Conservation (phyloP, 2,797 vertebrate genomes). For the Gouania willdenowi region DNA sequence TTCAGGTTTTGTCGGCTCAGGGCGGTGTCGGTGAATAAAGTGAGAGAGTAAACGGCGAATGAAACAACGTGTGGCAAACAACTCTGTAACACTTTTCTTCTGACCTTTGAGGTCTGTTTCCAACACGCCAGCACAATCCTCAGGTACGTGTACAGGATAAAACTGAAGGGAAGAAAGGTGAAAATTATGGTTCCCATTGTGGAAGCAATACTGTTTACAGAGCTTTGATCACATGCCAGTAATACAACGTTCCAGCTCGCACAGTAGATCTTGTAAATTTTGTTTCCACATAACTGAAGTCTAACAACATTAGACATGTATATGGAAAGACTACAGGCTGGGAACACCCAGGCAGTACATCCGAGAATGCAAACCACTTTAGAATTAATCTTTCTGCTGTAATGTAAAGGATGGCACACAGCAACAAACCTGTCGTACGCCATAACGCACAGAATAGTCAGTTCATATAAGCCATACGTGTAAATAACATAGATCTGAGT, state of each 20-base stretch:
- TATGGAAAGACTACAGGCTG: constrained; percentile 1
- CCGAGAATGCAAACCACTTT: constrained; percentile 18
- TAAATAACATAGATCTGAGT: constrained; percentile 52
- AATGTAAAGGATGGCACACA: constrained; percentile 53
- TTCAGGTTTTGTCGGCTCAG: constrained; percentile 31
- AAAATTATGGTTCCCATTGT: constrained; percentile 6
- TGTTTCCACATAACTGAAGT: constrained; percentile 35
- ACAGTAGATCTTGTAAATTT: constrained; percentile 47
- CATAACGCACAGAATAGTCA: constrained; percentile 45
- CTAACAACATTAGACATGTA: background rate
- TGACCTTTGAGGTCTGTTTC: constrained; percentile 30
- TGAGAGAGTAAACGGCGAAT: constrained; percentile 50
- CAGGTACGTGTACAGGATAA: constrained; percentile 43
- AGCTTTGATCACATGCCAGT: constrained; percentile 33
- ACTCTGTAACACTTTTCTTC: constrained; percentile 55
- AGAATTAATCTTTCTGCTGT: constrained; percentile 40
- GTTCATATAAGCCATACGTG: constrained; percentile 31
- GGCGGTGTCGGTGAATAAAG: constrained; percentile 28
- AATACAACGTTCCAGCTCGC: constrained; percentile 49
- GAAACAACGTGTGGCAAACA: constrained; percentile 57
- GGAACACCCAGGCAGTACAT: constrained; percentile 15
- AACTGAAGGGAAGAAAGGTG: constrained; percentile 25
- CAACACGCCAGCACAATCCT: constrained; percentile 32
- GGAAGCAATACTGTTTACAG: constrained; percentile 18
- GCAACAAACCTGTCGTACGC: constrained; percentile 57